Evolutionary conservation across 2,797 vertebrate genomes (phyloP), one percentile per base, ranked within the genome.

Genomic region (Microctenopoma lineatum): DNA sequence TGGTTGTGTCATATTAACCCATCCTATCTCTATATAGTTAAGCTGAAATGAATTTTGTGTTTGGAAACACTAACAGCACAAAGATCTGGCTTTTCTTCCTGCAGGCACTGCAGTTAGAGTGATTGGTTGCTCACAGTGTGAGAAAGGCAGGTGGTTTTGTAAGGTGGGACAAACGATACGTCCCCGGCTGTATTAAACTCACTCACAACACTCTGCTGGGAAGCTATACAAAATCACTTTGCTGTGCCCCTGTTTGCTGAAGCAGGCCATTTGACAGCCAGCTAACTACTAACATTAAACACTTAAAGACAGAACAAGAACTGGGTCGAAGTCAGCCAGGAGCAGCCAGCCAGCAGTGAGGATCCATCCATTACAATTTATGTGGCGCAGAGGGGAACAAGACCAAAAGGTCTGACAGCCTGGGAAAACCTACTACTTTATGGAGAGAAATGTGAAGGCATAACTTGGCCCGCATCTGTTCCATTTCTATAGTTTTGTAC

Each of bases 231-330:
- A 79, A 81, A 86, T 79, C 73, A 64, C 77, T 86, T 77, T 47
- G 60, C 66, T 60, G 76, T 45, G 64, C 34, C 18, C 58, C 64
- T 25, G 72, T 87, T 84, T 81, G 78, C 77, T 70, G 72, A 77
- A 68, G 75, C 52, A 46, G 76, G 54, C 58, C 64, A 5, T 58
- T 65, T 83, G 83, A 80, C 85, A 73, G 78, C 84, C 82, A 80
- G 74, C 70, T 73, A 88, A 83, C 64, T 74, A 61, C 53, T 18
- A 75, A 75, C 86, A 88, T 88, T 88, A 89, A 91, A 87, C 83
- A 90, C 85, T 84, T 70, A 36, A 69, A 85, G 81, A 87, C 79
- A 87, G 83, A 89, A 83, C 71, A 78, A 82, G 89, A 80, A 81
- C 87, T 68, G 66, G 68, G 73, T 18, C 42, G 42, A 46, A 81